Conservation (phyloP, 1,140 invertebrate genomes). For the Apis laboriosa region DNA sequence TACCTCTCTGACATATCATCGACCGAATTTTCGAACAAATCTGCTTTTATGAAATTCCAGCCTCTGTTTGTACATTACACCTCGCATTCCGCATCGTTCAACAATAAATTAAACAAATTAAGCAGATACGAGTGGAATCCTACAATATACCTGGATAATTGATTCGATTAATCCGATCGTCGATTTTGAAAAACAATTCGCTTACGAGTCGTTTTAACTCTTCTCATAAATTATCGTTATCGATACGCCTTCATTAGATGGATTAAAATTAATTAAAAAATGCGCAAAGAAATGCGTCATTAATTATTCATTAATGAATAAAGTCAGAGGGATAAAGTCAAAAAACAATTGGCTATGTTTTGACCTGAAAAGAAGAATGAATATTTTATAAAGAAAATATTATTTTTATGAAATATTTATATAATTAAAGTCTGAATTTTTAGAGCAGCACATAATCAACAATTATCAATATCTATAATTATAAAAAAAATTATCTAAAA, state of each 20-base stretch:
- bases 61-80: neutral
- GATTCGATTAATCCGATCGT: neutral
- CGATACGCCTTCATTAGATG: neutral
- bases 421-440: no score
- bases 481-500: no score
- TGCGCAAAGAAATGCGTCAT: neutral
- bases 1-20: no score
- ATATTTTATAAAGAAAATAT: constrained; percentile 16
- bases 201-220: neutral
- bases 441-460: no score
- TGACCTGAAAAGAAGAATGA: neutral
- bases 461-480: no score
- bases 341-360: constrained; percentile 9
- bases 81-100: neutral
- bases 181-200: neutral
- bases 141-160: neutral
- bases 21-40: neutral
- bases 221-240: neutral
- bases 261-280: constrained; percentile 16
- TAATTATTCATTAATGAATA: constrained; percentile 25
- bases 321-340: no score
- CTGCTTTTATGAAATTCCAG: neutral
- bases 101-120: constrained; percentile 1
- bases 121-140: neutral
- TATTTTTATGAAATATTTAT: constrained; percentile 1